Conservation (phyloP, 2,888 invertebrate species). For the Pterostichus niger region DNA sequence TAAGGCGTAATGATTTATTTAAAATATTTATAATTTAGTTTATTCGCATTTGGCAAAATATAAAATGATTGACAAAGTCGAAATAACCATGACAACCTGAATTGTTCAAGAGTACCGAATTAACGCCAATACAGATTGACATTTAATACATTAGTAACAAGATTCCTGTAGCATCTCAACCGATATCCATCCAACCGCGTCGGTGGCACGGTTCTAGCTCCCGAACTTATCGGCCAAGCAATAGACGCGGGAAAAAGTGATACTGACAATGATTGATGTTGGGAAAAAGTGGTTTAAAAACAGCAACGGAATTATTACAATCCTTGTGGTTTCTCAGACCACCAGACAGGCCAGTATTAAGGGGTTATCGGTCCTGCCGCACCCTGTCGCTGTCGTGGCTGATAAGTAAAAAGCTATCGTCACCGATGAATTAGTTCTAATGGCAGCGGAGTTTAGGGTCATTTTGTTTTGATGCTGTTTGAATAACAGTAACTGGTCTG, state of each 20-base stretch:
- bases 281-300: constrained; percentile 65
- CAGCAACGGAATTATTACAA: constrained; percentile 61
- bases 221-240: constrained; percentile 47
- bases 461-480: constrained; percentile 34
- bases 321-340: constrained; percentile 23
- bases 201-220: constrained; percentile 1
- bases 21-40: no score
- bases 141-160: constrained; percentile 61
- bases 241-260: constrained; percentile 61
- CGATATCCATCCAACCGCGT: constrained; percentile 8
- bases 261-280: constrained; percentile 66
- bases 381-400: constrained; percentile 45
- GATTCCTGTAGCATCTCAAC: constrained; percentile 26
- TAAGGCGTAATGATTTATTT: no score
- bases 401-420: constrained; percentile 34
- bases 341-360: constrained; percentile 1
- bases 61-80: no score
- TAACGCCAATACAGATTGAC: constrained; percentile 59
- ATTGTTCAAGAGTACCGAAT: not conserved
- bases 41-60: no score
- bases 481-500: constrained; percentile 21
- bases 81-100: not conserved
- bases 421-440: constrained; percentile 23
- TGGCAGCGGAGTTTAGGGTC: constrained; percentile 15
- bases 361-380: constrained; percentile 31